Conservation (phyloP, 2,113 vertebrate species). For the Pogonocichla stellata region DNA sequence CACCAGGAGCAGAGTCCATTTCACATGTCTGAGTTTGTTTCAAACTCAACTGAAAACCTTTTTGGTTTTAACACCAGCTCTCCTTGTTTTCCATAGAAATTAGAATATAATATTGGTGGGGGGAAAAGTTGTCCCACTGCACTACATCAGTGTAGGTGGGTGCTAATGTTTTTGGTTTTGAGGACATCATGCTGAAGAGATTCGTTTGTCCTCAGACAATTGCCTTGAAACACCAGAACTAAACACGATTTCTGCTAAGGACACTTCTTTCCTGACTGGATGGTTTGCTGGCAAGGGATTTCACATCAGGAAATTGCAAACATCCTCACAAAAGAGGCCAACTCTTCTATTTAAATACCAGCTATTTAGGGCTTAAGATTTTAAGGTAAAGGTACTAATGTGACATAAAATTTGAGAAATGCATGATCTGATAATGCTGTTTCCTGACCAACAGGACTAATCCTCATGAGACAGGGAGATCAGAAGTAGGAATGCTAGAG, state of each 20-base stretch:
- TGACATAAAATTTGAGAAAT: neutral
- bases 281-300: neutral
- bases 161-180: neutral
- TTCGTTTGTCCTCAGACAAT: neutral
- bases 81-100: neutral
- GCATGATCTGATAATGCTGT: neutral
- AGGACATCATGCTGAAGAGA: neutral
- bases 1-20: neutral
- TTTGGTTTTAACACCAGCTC: neutral
- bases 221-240: neutral
- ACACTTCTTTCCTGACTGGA: neutral
- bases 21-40: neutral
- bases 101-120: neutral
- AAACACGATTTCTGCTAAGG: neutral
- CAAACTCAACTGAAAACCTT: neutral
- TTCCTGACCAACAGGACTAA: conserved; percentile 14
- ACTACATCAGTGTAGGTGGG: neutral
- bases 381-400: neutral
- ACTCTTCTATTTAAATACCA: neutral
- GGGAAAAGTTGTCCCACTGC: neutral
- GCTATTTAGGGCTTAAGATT: neutral
- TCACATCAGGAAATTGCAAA: neutral
- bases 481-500: neutral
- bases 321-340: neutral
- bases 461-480: neutral